Evolutionary conservation across 2,888 invertebrate species (phyloP).

Genomic region (Eustalomyia histrio): DNA sequence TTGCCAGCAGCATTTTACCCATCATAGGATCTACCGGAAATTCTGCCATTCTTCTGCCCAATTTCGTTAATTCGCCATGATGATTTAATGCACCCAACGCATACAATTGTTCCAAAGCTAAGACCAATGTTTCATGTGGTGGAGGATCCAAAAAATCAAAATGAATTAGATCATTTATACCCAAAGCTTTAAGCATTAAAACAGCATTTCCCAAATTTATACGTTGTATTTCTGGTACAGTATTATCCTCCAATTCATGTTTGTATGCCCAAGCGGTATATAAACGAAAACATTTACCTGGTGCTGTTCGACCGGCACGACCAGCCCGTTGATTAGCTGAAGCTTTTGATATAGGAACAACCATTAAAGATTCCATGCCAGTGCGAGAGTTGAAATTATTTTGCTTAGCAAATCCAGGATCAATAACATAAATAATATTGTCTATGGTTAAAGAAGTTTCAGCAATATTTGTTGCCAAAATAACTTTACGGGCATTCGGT

Average conservation of each 20-base stretch:
- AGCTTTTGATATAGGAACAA: slow-evolving; percentile 98
- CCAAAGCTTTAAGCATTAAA: slow-evolving; percentile 95
- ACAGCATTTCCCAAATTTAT: slow-evolving; percentile 98
- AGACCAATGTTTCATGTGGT: slow-evolving; percentile 93
- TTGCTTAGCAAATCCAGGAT: slow-evolving; percentile 99
- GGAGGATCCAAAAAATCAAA: slow-evolving; percentile 99
- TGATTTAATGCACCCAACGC: slow-evolving; percentile 98
- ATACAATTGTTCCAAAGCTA: slow-evolving; percentile 98
- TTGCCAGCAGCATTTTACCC: slow-evolving; percentile 98
- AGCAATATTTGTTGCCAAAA: slow-evolving; percentile 98
- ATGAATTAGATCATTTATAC: slow-evolving; percentile 98
- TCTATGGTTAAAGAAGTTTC: slow-evolving; percentile 99
- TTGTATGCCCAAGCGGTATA: slow-evolving; percentile 99
- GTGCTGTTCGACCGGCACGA: slow-evolving; percentile 95
- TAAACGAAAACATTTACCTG: slow-evolving; percentile 98
- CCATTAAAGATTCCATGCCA: slow-evolving; percentile 98
- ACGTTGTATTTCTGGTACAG: slow-evolving; percentile 98
- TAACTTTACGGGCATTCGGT: slow-evolving; percentile 96
- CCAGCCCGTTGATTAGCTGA: slow-evolving; percentile 99
- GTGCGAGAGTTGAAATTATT: slow-evolving; percentile 98
- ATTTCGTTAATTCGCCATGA: slow-evolving; percentile 96
- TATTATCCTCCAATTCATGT: slow-evolving; percentile 98
- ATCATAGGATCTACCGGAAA: slow-evolving; percentile 99
- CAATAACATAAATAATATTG: slow-evolving; percentile 98
- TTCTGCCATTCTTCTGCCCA: slow-evolving; percentile 99